These are phyloP conservation scores for Brachyrhaphis roseni DNA, from an alignment of 2,797 vertebrate genomes.

Conservation along the genomic window DNA sequence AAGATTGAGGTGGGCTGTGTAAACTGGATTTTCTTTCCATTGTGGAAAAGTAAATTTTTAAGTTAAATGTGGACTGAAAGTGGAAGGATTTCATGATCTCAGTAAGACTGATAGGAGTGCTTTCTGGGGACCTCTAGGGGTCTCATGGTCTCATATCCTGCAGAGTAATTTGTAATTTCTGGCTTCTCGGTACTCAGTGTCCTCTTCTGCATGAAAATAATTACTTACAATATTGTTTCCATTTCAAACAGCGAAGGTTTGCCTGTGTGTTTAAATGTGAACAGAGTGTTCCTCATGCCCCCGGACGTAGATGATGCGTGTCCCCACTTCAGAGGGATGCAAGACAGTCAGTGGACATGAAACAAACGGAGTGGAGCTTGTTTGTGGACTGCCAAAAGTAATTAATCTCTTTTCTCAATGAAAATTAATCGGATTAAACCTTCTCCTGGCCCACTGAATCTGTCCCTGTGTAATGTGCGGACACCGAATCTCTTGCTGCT, in stretches of 20 bases:
- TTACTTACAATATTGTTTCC: neutral
- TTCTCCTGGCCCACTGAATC: conserved; percentile 68
- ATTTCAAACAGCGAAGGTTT: conserved; percentile 9
- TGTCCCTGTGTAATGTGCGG: conserved; percentile 51
- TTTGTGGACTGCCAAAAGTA: conserved; percentile 81
- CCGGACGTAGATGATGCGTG: conserved; percentile 25
- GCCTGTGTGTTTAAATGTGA: conserved; percentile 5
- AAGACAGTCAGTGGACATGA: conserved; percentile 63
- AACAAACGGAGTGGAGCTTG: conserved; percentile 74
- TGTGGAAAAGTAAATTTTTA: neutral
- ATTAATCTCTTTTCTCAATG: conserved; percentile 76
- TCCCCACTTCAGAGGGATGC: conserved; percentile 46
- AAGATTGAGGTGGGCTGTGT: neutral
- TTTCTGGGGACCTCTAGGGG: neutral
- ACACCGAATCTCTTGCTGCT: conserved; percentile 34
- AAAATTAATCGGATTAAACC: conserved; percentile 79
- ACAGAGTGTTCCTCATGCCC: conserved; percentile 25
- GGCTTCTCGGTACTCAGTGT: neutral
- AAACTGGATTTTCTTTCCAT: neutral
- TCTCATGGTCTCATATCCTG: neutral
- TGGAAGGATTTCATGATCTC: neutral
- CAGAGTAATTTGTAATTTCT: neutral
- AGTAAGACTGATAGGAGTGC: neutral
- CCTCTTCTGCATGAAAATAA: neutral
- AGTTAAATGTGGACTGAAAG: neutral